A percentile compares a stretch with the other conserved stretches of the same genome.
Evolutionary conservation across 1,140 invertebrate genomes (phyloP).

Genomic region (honey bee (Apis mellifera)): DNA sequence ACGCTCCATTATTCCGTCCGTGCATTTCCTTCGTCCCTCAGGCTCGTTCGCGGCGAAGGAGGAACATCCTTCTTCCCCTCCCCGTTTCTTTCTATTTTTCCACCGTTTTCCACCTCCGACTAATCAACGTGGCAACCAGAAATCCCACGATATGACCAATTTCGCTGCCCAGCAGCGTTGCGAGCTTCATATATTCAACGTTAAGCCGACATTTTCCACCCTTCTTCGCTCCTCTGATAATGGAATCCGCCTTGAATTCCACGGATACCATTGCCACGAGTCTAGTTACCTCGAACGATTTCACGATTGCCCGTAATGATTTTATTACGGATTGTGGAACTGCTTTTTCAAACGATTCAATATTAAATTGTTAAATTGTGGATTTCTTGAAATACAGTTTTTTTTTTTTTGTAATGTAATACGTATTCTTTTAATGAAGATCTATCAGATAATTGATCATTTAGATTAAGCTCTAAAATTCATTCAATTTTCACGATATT

Average conservation of each 20-base stretch:
- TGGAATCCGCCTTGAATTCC: slow-evolving; percentile 22
- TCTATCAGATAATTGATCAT: too few relatives aligned
- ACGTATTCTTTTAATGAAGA: too few relatives aligned
- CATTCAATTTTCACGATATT: too few relatives aligned
- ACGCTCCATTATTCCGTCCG: not conserved
- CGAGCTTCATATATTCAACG: slow-evolving; percentile 30
- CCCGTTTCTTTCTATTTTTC: slow-evolving; percentile 37
- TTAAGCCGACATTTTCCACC: slow-evolving; percentile 44
- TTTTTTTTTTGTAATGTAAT: too few relatives aligned
- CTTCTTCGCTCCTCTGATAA: slow-evolving; percentile 27
- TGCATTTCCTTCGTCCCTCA: slow-evolving; percentile 7
- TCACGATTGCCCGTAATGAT: slow-evolving; percentile 23
- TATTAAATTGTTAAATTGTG: slow-evolving; percentile 1
- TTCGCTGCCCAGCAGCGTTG: not conserved
- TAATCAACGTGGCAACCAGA: slow-evolving; percentile 58
- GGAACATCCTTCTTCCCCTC: slow-evolving; percentile 11
- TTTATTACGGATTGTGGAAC: slow-evolving; percentile 1
- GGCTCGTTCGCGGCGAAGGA: not conserved
- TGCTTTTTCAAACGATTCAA: too few relatives aligned
- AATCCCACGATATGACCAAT: slow-evolving; percentile 65
- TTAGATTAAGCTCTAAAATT: too few relatives aligned
- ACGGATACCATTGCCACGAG: not conserved
- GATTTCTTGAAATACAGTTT: not conserved
- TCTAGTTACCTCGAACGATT: not conserved
- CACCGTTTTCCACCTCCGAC: slow-evolving; percentile 31